phyloP scores from a whole-genome alignment of 2,113 vertebrate genomes.

The Ochotona curzoniae region DNA sequence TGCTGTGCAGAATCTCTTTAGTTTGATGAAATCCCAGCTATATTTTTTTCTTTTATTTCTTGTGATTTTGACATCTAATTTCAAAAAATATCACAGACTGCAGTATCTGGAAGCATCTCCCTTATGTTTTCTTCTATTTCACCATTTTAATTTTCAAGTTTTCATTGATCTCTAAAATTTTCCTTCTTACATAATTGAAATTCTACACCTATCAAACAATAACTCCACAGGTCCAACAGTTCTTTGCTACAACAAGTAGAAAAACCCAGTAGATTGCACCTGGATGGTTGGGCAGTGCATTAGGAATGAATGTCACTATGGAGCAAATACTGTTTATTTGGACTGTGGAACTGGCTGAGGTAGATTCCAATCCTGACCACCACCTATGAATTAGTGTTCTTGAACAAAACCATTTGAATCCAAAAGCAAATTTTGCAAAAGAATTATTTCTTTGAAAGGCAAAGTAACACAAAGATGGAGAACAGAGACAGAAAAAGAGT shows the following conservation, averaged over 20 bases:
- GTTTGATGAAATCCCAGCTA: no score
- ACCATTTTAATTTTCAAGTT: no score
- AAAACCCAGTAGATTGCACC: neutral
- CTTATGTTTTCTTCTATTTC: no score
- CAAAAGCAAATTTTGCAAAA: constrained; percentile 15
- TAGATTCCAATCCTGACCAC: neutral
- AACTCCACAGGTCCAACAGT: neutral
- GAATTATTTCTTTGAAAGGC: no score
- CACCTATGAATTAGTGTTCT: neutral
- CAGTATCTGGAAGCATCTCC: no score
- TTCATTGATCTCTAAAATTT: constrained; percentile 10
- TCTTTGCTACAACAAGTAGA: neutral
- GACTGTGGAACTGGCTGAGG: neutral
- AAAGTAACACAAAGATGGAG: no score
- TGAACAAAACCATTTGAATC: neutral
- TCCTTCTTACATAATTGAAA: constrained; percentile 2
- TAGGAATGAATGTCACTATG: neutral
- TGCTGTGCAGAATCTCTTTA: no score
- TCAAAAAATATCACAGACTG: no score
- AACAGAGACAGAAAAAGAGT: no score
- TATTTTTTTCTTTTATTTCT: no score
- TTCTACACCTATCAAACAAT: neutral
- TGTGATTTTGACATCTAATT: no score
- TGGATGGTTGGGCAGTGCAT: neutral
- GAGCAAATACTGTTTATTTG: neutral